Conservation (phyloP, 2,797 vertebrate species). For the Manis javanica region DNA sequence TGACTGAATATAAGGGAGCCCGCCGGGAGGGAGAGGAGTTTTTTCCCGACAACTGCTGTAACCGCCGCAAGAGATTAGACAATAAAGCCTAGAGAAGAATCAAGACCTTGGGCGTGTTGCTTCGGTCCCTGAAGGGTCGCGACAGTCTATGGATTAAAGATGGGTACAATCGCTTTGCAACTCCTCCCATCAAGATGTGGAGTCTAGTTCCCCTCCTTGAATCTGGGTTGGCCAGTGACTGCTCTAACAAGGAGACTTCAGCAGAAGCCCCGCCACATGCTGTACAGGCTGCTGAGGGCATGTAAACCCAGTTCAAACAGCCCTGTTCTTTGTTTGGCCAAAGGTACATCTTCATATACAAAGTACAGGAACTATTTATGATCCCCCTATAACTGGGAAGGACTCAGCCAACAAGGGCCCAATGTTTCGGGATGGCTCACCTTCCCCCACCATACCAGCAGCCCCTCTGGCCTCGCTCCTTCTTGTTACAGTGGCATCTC, state of each 20-base stretch:
- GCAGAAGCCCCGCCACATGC: background rate
- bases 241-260: background rate
- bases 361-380: background rate
- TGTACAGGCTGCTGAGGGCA: background rate
- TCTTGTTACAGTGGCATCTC: background rate
- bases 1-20: no score
- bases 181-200: background rate
- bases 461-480: background rate
- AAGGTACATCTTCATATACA: background rate
- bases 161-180: background rate
- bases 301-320: background rate
- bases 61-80: no score
- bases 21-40: no score
- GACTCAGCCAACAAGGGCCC: background rate
- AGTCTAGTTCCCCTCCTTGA: background rate
- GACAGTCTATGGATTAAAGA: background rate
- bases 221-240: background rate
- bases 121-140: no score
- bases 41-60: no score
- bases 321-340: background rate
- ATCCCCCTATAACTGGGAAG: background rate
- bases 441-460: background rate
- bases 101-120: no score
- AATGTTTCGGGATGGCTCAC: background rate
- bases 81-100: no score